Evolutionary conservation across 2,113 vertebrate species (phyloP).

Genomic region (Mirza zaza): DNA sequence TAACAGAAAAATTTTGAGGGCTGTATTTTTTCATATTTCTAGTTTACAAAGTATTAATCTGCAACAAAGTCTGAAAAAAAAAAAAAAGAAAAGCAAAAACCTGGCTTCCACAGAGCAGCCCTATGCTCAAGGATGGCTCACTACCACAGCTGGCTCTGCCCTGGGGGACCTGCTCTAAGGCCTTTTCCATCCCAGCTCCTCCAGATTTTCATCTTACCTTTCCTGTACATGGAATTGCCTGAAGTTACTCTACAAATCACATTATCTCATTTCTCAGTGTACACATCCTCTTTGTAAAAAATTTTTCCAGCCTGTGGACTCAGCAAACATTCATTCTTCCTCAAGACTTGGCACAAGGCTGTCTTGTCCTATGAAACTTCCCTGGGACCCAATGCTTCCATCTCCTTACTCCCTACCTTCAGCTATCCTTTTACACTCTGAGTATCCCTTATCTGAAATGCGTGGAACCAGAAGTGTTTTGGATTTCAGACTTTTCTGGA

Average conservation of each 20-base stretch:
- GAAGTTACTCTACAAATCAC: not conserved
- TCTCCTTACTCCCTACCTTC: not conserved
- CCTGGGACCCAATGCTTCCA: not conserved
- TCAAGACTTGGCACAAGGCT: not conserved
- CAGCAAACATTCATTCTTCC: not conserved
- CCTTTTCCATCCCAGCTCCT: not conserved
- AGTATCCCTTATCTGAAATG: not conserved
- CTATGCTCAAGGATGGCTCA: fast-evolving
- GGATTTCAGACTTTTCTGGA: not conserved
- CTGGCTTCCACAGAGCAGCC: not conserved
- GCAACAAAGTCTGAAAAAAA: not conserved
- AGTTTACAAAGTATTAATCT: not conserved
- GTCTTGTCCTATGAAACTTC: not conserved
- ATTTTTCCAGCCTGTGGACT: not conserved
- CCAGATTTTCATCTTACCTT: not conserved
- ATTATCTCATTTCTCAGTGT: not conserved
- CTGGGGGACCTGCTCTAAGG: fast-evolving
- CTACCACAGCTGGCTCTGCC: fast-evolving
- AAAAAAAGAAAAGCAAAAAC: not conserved
- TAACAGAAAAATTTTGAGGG: not conserved
- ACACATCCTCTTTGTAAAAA: not conserved
- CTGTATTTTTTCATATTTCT: not conserved
- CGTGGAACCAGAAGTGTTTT: not conserved
- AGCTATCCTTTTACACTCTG: not conserved
- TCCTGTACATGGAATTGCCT: not conserved